Evolutionary conservation across 2,797 vertebrate species (phyloP).

Genomic region (Mastacembelus armatus): DNA sequence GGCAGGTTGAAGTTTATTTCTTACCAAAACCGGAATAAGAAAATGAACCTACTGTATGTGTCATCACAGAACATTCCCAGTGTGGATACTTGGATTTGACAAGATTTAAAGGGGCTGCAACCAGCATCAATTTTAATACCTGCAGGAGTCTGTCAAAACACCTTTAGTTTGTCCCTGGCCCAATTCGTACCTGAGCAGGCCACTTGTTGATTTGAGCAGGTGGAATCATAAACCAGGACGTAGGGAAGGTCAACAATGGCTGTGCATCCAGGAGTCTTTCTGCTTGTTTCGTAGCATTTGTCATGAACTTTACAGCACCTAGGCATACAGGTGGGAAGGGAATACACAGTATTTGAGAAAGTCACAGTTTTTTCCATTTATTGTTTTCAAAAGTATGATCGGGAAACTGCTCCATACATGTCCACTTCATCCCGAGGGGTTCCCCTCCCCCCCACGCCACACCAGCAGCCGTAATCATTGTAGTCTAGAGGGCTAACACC

Average conservation of each 20-base stretch:
- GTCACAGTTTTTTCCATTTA: no score
- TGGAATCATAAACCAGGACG: constrained; percentile 65
- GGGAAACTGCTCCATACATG: constrained; percentile 58
- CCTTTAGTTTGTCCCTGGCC: neutral
- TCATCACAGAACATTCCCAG: neutral
- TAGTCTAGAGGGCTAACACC: constrained; percentile 60
- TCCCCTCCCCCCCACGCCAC: constrained; percentile 74
- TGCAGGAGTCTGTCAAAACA: no score
- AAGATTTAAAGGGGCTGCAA: no score
- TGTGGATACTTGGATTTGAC: neutral
- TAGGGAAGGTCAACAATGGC: constrained; percentile 69
- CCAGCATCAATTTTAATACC: no score
- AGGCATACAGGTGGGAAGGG: neutral
- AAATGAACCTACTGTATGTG: no score
- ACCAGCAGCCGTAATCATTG: constrained; percentile 81
- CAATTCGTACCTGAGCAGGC: constrained; percentile 86
- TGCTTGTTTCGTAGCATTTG: constrained; percentile 65
- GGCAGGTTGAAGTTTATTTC: no score
- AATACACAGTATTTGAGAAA: no score
- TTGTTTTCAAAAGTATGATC: no score
- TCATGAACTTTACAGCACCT: constrained; percentile 82
- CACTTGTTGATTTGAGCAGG: constrained; percentile 61
- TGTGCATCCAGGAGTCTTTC: constrained; percentile 58
- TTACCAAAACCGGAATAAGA: no score
- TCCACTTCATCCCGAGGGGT: constrained; percentile 73